These are phyloP conservation scores for Deilephila elpenor DNA, from an alignment of 2,888 invertebrate species.

Conservation along the genomic window DNA sequence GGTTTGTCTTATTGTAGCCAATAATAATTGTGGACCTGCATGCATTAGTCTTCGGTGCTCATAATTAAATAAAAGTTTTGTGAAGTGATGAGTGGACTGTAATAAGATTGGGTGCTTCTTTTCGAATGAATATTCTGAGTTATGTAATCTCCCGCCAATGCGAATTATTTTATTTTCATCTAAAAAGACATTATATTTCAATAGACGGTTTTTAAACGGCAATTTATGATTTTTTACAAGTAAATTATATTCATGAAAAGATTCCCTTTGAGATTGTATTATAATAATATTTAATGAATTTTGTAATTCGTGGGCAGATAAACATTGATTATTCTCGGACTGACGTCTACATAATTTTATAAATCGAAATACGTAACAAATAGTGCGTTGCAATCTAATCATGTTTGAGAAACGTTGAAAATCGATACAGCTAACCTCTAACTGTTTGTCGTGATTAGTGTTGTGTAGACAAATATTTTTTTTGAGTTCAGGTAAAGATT, in stretches of 20 bases:
- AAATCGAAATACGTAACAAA: no score
- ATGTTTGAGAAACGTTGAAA: no score
- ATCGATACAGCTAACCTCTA: no score
- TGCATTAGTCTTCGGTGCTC: slow-evolving; percentile 26
- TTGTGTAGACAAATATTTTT: no score
- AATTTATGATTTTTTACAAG: neutral
- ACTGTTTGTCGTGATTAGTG: no score
- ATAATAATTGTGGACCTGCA: slow-evolving; percentile 36
- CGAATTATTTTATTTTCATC: slow-evolving; percentile 7
- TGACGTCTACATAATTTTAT: neutral
- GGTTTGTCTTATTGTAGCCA: slow-evolving; percentile 32
- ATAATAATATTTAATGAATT: neutral
- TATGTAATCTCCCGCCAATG: neutral
- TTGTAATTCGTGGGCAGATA: neutral
- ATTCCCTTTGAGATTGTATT: neutral
- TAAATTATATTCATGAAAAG: neutral
- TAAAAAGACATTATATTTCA: neutral
- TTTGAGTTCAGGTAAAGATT: no score
- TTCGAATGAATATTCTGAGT: slow-evolving; percentile 5
- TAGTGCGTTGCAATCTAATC: no score
- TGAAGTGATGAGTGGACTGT: slow-evolving; percentile 15
- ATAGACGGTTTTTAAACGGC: neutral
- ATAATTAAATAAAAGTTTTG: neutral
- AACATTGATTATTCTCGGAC: neutral
- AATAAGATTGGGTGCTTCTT: neutral